phyloP scores from a whole-genome alignment of 2,797 vertebrate genomes.

The Chromobotia macracanthus region DNA sequence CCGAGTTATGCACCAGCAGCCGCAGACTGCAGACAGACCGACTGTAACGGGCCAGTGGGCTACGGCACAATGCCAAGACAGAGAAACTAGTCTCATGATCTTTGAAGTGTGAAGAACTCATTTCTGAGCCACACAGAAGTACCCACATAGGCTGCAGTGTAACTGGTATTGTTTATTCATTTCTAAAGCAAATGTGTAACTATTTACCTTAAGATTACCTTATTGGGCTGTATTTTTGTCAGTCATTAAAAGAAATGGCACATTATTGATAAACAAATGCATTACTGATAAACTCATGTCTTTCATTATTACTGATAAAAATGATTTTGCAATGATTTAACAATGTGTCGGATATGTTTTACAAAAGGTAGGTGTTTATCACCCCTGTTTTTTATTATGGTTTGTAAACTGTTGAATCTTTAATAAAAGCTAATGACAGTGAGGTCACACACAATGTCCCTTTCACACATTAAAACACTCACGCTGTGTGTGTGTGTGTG shows the following conservation, averaged over 20 bases:
- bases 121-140: neutral
- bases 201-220: slow-evolving; percentile 50
- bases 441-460: slow-evolving; percentile 1
- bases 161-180: neutral
- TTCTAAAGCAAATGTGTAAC: neutral
- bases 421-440: slow-evolving; percentile 1
- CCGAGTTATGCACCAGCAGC: slow-evolving; percentile 6
- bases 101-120: slow-evolving; percentile 43
- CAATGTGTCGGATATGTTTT: too few species aligned
- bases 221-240: slow-evolving; percentile 26
- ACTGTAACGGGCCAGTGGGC: slow-evolving; percentile 26
- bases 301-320: too few species aligned
- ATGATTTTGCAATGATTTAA: too few species aligned
- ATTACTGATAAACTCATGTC: too few species aligned
- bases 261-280: too few species aligned
- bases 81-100: slow-evolving; percentile 58
- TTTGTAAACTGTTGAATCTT: neutral
- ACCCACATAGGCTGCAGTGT: neutral
- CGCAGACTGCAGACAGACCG: slow-evolving; percentile 3
- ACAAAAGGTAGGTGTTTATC: too few species aligned
- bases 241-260: neutral
- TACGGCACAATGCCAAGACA: slow-evolving; percentile 20
- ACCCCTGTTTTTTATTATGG: too few species aligned
- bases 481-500: slow-evolving; percentile 6
- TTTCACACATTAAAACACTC: slow-evolving; percentile 29